Base-by-base conservation (phyloP, 2,888 invertebrate genomes). In the Oligia strigilis region DNA sequence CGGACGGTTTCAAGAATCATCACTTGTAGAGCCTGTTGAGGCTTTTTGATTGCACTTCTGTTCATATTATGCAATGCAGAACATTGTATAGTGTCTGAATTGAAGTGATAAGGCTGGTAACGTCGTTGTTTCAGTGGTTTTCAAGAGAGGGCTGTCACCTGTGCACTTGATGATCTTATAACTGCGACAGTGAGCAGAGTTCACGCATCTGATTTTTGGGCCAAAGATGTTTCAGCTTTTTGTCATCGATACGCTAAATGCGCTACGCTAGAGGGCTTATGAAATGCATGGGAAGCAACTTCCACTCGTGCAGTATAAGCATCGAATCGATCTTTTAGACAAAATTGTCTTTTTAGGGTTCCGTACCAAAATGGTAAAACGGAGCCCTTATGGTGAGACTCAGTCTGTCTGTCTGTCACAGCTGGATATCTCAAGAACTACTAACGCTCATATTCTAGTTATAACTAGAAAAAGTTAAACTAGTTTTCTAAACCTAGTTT, bases 401-500 rank as follows among this genome's bases (percentile, higher is more conserved):
- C 29, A 29, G 29, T 29, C 29, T 29, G 29, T 29, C 29, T 29
- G 29, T 29, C 29, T 29, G 29, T 29, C 29, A 29, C 29, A 29
- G 29, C 29, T 29, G 29, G 29, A 29, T 29, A 29, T 29, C 0
- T 29, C 29, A 29, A 29, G 29, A 29, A 1, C 29, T 29, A 29
- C 29, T 29, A 29, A 29, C 1, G 29, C 29, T 29, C 11, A n/a
- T n/a, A 46, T 14, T n/a, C 36, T 29, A 62, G 60, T 17, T 23
- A 60, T 46, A 29, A 29, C 29, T 29, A 29, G 1, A 29, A 29
- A 29, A 29, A 29, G 29, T 29, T 29, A 29, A 29, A 29, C 29
- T 29, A 29, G 29, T 1, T 29, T 29, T 29, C 29, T 29, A 72
- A 52, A 81, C 19, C 13, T 62, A 55, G 43, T 71, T 77, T 72